Conservation (phyloP, 1,140 invertebrate species). For the Pachypsylla venusta region DNA sequence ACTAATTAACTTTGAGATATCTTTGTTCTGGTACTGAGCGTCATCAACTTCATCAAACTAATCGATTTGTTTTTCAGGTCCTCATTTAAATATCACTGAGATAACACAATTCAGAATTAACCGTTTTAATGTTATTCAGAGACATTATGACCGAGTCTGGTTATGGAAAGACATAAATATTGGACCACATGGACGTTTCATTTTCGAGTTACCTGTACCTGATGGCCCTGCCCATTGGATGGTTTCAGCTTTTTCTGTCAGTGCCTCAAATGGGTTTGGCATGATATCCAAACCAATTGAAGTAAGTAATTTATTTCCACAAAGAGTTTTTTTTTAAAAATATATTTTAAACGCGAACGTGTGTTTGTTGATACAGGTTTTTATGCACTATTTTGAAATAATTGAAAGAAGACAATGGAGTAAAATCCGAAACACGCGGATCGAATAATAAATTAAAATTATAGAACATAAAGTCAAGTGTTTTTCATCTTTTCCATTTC, state of each 20-base stretch:
- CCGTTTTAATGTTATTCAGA: slow-evolving; percentile 67
- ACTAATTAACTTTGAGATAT: too few relatives aligned
- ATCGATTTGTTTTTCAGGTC: slow-evolving; percentile 25
- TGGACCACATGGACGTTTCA: slow-evolving; percentile 71
- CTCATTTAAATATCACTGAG: slow-evolving; percentile 42
- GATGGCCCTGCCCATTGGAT: slow-evolving; percentile 77
- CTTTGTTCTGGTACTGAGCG: too few relatives aligned
- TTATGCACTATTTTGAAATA: too few relatives aligned
- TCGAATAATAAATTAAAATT: too few relatives aligned
- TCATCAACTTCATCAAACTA: too few relatives aligned
- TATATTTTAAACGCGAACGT: too few relatives aligned
- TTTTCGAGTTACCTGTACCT: slow-evolving; percentile 78
- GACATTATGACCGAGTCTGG: slow-evolving; percentile 89
- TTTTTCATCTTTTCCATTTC: too few relatives aligned
- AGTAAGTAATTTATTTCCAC: slow-evolving; percentile 33
- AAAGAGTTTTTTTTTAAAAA: too few relatives aligned
- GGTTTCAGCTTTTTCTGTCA: slow-evolving; percentile 80
- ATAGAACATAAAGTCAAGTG: too few relatives aligned
- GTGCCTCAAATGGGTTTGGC: slow-evolving; percentile 67
- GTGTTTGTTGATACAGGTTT: too few relatives aligned
- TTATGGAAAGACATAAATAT: slow-evolving; percentile 88
- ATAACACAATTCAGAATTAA: slow-evolving; percentile 58
- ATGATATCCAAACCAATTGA: slow-evolving; percentile 61
- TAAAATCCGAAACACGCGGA: too few relatives aligned
- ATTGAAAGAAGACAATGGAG: too few relatives aligned